phyloP scores from a whole-genome alignment of 1,140 invertebrate genomes.

The Bombus sylvicola region DNA sequence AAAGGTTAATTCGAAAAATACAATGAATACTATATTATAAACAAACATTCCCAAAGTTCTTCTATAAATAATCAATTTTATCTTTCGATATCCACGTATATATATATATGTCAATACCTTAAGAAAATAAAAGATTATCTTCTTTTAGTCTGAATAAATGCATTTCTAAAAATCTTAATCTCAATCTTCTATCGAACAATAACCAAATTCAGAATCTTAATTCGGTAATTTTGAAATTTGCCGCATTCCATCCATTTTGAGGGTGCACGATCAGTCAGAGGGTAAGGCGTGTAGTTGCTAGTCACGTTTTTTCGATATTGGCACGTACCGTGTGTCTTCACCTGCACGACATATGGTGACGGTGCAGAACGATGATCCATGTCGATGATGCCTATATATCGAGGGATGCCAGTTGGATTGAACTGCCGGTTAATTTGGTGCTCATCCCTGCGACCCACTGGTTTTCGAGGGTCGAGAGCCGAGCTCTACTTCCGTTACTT shows the following conservation, averaged over 20 bases:
- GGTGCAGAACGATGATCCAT: slow-evolving; percentile 67
- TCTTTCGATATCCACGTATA: neutral
- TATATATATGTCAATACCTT: neutral
- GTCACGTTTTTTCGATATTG: slow-evolving; percentile 38
- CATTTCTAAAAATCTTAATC: neutral
- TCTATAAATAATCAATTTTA: neutral
- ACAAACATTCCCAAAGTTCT: neutral
- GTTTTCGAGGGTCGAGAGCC: slow-evolving; percentile 60
- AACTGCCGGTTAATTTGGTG: slow-evolving; percentile 73
- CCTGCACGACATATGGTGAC: slow-evolving; percentile 74
- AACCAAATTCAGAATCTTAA: neutral
- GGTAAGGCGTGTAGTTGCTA: slow-evolving; percentile 1
- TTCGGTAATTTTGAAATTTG: neutral
- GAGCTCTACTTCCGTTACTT: slow-evolving; percentile 73
- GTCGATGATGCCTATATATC: slow-evolving; percentile 61
- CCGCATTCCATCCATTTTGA: neutral
- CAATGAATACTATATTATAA: neutral
- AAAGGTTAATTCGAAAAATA: no score
- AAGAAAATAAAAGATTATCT: neutral
- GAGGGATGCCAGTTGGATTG: slow-evolving; percentile 68
- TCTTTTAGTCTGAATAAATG: neutral
- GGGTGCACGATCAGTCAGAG: neutral
- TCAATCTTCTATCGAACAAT: neutral
- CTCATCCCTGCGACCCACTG: slow-evolving; percentile 69
- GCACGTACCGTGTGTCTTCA: slow-evolving; percentile 62